Base-by-base conservation (phyloP, 2,888 invertebrate genomes). In the Drosophila borealis region DNA sequence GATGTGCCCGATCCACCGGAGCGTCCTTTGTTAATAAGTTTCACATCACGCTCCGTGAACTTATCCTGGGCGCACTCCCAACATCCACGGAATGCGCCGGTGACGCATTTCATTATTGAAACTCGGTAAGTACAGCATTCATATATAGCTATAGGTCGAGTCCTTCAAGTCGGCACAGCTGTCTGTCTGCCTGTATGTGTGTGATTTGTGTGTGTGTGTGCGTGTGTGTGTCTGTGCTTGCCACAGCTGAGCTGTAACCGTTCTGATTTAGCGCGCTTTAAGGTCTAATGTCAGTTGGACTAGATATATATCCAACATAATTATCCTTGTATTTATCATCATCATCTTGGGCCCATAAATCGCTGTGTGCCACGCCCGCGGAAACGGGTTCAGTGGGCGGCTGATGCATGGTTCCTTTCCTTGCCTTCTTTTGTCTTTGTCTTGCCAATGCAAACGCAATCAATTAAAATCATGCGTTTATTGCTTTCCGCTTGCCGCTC, bases 51-150 rank as follows among this genome's bases (percentile, higher is more conserved):
- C 81, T 94, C 95, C 44, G 95, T 95, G 88, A 95, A 95, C 92
- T 93, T 96, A 86, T 95, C 95, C 59, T 96, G 96, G 96, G 95
- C 95, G 65, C 94, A 95, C 68, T 95, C 95, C 76, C 94, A 94
- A 83, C 94, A 95, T 92, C 94, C 94, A 71, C 95, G 96, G 91
- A 94, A 95, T 93, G 94, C 95, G 89, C 94, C 94, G 73, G 94
- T 96, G 89, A 93, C 94, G 82, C 94, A 95, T 93, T 96, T 96
- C 93, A 93, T 96, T 92, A 95, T 96, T 91, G 94, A 95, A 92
- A 94, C 94, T 80, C 94, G 95, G 95, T 96, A 93, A 95, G 94
- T 93, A 55, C 41, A 51, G 17, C 17, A n/a, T 11, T 65, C 33
- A 34, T 21, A 39, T 14, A 36, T 17, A 57, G 37, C 42, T 21